Evolutionary conservation across 2,113 vertebrate species (phyloP).

Genomic region (Prochilodus magdalenae): DNA sequence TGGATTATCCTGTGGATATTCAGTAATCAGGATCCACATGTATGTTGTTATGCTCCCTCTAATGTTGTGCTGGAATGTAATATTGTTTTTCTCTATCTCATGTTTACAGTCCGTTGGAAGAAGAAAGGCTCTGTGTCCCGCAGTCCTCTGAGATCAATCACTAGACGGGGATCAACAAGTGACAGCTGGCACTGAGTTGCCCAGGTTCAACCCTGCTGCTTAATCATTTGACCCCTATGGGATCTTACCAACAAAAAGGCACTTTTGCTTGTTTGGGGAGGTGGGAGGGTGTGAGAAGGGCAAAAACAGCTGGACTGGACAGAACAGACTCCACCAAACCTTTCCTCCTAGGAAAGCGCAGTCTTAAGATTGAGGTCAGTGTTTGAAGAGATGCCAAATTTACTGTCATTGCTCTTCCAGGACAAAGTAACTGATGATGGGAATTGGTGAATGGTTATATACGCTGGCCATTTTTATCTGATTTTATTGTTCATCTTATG

Average conservation of each 20-base stretch:
- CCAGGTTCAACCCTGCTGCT: constrained; percentile 6
- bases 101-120: constrained; percentile 76
- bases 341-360: neutral
- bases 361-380: neutral
- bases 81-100: neutral
- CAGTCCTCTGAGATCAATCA: constrained; percentile 74
- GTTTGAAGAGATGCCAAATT: constrained; percentile 1
- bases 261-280: constrained; percentile 25
- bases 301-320: constrained; percentile 54
- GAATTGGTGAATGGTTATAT: neutral
- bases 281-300: neutral
- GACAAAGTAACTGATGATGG: neutral
- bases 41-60: neutral
- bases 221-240: constrained; percentile 51
- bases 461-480: constrained; percentile 25
- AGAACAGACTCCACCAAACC: constrained; percentile 20
- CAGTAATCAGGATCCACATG: too few relatives aligned
- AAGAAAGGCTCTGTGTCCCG: constrained; percentile 74
- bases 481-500: neutral
- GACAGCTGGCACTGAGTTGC: constrained; percentile 73
- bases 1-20: too few relatives aligned
- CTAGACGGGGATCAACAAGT: constrained; percentile 67
- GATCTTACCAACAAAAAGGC: constrained; percentile 38
- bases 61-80: neutral
- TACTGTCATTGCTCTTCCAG: constrained; percentile 7